Evolutionary conservation across 2,113 vertebrate genomes (phyloP).

Genomic region (Carassius gibelio): DNA sequence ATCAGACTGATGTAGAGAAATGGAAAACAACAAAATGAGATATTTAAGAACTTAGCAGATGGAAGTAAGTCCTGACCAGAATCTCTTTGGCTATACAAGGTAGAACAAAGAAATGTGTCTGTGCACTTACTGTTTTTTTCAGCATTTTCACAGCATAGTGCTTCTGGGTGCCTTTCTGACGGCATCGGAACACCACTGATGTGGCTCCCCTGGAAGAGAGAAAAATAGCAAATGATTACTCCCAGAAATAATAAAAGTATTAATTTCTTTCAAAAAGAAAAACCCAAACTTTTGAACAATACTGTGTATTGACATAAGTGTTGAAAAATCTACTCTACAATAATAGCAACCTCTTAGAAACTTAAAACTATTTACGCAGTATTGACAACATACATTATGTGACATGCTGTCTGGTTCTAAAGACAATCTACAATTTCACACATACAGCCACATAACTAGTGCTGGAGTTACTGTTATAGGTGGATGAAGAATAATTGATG

Average conservation of each 20-base stretch:
- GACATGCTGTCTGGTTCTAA: not conserved
- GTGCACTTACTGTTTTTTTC: constrained; percentile 88
- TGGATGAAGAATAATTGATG: not conserved
- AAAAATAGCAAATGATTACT: not conserved
- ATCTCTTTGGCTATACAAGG: not conserved
- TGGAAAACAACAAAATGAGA: not conserved
- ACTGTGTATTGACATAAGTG: not conserved
- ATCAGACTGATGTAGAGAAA: not conserved
- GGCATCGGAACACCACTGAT: constrained; percentile 87
- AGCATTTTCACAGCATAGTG: constrained; percentile 87
- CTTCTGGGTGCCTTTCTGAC: constrained; percentile 87
- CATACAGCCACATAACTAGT: not conserved
- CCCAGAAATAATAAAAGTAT: not conserved
- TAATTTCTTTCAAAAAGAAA: no score
- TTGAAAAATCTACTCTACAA: not conserved
- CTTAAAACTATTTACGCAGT: not conserved
- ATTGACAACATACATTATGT: not conserved
- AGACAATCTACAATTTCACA: not conserved
- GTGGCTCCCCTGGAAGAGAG: constrained; percentile 80
- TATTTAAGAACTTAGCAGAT: constrained; percentile 3
- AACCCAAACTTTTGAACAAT: no score
- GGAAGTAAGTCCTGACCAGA: constrained; percentile 1
- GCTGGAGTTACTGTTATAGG: not conserved
- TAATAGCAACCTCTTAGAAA: not conserved
- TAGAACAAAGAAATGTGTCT: constrained; percentile 18